Evolutionary conservation across 1,140 invertebrate genomes (phyloP).

Genomic region (Galendromus occidentalis): DNA sequence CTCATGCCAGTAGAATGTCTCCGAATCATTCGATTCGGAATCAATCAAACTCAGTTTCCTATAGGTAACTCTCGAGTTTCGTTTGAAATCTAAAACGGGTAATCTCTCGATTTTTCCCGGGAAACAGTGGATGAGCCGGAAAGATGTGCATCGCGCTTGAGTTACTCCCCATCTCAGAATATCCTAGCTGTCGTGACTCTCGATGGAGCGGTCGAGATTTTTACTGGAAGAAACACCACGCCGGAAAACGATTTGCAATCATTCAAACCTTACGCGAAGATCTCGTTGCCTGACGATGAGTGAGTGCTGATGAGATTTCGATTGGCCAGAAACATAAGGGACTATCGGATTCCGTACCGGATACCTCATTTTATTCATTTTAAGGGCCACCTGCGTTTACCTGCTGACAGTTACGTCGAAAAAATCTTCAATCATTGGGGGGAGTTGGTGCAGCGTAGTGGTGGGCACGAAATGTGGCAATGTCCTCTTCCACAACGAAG

Average conservation of each 20-base stretch:
- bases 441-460: neutral
- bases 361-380: no score
- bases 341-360: no score
- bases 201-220: neutral
- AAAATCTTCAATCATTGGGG: neutral
- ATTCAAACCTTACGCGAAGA: neutral
- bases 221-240: constrained; percentile 3
- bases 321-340: no score
- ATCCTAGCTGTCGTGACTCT: neutral
- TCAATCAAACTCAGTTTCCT: no score
- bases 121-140: neutral
- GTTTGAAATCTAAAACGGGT: no score
- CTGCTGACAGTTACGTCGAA: neutral
- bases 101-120: no score
- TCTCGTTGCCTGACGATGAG: neutral
- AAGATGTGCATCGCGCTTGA: neutral
- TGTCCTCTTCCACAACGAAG: neutral
- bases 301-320: neutral
- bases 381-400: neutral
- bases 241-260: neutral
- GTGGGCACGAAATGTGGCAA: neutral
- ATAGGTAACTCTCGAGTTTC: no score
- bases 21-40: no score
- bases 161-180: neutral
- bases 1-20: no score